These are phyloP conservation scores for Cheilosia vernalis DNA, from an alignment of 2,888 invertebrate genomes.

Conservation along the genomic window DNA sequence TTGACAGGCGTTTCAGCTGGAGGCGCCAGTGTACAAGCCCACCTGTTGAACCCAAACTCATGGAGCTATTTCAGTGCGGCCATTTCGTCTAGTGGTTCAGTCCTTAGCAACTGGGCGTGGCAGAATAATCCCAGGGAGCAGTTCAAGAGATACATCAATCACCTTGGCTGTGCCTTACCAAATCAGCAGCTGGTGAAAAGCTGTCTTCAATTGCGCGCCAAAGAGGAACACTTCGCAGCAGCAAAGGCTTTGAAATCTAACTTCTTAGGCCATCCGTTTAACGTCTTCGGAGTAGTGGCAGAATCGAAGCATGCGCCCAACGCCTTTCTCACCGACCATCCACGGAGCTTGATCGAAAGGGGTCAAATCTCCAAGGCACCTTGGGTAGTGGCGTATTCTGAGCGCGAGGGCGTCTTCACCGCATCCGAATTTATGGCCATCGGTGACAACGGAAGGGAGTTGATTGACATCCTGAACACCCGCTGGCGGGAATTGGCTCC, in stretches of 20 bases:
- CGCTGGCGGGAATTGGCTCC: slow-evolving; percentile 84
- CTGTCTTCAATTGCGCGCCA: slow-evolving; percentile 19
- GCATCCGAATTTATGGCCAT: slow-evolving; percentile 84
- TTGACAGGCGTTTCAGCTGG: slow-evolving; percentile 89
- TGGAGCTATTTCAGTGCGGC: slow-evolving; percentile 64
- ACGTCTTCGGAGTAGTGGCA: slow-evolving; percentile 88
- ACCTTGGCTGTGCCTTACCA: slow-evolving; percentile 79
- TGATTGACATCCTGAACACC: slow-evolving; percentile 85
- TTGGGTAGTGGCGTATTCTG: slow-evolving; percentile 87
- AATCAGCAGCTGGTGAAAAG: slow-evolving; percentile 85
- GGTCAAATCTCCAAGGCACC: slow-evolving; percentile 86
- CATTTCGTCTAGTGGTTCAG: slow-evolving; percentile 87
- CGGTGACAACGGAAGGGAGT: slow-evolving; percentile 78
- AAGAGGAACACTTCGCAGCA: not conserved
- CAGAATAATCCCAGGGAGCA: slow-evolving; percentile 84
- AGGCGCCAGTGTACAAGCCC: slow-evolving; percentile 89
- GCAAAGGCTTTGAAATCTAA: not conserved
- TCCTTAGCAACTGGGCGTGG: slow-evolving; percentile 86
- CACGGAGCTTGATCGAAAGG: slow-evolving; percentile 85
- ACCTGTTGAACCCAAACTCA: slow-evolving; percentile 86
- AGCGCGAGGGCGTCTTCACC: slow-evolving; percentile 89
- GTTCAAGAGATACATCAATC: slow-evolving; percentile 85
- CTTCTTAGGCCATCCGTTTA: slow-evolving; percentile 87
- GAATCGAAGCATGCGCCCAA: slow-evolving; percentile 84
- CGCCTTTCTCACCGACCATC: slow-evolving; percentile 87